These are phyloP conservation scores for Propithecus deckenii DNA, from an alignment of 2,797 vertebrate genomes.

Conservation along the genomic window DNA sequence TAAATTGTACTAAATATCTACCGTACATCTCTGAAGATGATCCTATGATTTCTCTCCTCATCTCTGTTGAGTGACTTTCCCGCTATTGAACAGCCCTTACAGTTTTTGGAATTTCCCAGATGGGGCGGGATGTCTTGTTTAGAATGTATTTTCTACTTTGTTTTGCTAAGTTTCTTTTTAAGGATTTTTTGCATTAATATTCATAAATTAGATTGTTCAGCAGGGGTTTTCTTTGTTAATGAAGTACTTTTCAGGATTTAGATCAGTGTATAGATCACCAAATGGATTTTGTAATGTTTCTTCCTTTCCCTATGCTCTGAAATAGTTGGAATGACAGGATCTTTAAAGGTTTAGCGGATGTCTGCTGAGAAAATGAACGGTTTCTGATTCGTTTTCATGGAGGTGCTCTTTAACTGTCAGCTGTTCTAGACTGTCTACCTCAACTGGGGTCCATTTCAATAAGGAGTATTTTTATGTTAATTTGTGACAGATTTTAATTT, in stretches of 20 bases:
- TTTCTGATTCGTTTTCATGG: neutral
- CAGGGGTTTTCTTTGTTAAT: neutral
- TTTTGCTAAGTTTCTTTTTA: neutral
- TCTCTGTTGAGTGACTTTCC: neutral
- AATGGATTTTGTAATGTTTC: neutral
- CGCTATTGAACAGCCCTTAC: neutral
- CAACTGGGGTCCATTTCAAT: neutral
- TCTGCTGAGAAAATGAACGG: neutral
- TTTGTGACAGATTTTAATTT: neutral
- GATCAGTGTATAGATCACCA: neutral
- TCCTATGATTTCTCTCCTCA: neutral
- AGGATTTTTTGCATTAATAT: neutral
- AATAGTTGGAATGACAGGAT: neutral
- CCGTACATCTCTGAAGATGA: neutral
- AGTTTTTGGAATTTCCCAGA: neutral
- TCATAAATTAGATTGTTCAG: neutral
- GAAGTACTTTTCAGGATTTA: neutral
- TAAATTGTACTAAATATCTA: neutral
- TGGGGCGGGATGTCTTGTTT: neutral
- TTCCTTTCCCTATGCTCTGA: neutral
- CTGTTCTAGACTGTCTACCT: neutral
- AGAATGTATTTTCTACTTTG: neutral
- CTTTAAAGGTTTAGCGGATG: neutral
- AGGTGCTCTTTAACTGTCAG: neutral
- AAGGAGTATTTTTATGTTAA: too few species aligned